Conservation (phyloP, 2,113 vertebrate species). For the Antechinus flavipes region DNA sequence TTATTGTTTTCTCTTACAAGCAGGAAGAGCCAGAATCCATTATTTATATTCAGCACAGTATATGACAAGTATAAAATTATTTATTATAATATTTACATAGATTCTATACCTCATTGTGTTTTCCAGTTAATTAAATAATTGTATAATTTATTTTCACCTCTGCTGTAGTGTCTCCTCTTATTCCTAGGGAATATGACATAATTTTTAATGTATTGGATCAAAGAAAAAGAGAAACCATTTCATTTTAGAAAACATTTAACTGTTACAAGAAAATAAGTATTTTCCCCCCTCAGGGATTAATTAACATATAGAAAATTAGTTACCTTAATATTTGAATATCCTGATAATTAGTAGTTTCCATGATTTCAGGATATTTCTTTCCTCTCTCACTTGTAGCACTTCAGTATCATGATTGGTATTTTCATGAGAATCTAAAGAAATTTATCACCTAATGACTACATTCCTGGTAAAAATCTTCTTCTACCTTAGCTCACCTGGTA, state of each 20-base stretch:
- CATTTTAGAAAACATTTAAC: conserved; percentile 47
- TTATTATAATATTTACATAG: conserved; percentile 71
- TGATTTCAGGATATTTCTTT: not conserved
- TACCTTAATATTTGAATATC: not conserved
- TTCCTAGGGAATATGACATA: conserved; percentile 39
- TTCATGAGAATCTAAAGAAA: not conserved
- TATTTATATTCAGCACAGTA: conserved; percentile 68
- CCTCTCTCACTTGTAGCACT: not conserved
- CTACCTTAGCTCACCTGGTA: not conserved
- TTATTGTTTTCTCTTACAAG: conserved; percentile 45
- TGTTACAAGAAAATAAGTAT: not conserved
- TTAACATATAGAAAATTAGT: not conserved
- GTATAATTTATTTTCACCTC: conserved; percentile 66
- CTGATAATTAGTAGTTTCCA: not conserved
- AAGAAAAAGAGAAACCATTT: not conserved
- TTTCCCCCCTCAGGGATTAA: not conserved
- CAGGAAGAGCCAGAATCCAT: conserved; percentile 16
- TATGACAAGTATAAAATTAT: conserved; percentile 56
- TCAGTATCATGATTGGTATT: not conserved
- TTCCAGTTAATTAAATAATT: conserved; percentile 72
- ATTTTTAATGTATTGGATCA: conserved; percentile 21
- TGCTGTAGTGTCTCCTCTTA: conserved; percentile 46
- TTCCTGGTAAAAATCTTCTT: not conserved
- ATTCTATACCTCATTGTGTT: conserved; percentile 64
- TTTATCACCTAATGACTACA: not conserved